phyloP scores from a whole-genome alignment of 2,797 vertebrate species.

The Microctenopoma steveboyesi region DNA sequence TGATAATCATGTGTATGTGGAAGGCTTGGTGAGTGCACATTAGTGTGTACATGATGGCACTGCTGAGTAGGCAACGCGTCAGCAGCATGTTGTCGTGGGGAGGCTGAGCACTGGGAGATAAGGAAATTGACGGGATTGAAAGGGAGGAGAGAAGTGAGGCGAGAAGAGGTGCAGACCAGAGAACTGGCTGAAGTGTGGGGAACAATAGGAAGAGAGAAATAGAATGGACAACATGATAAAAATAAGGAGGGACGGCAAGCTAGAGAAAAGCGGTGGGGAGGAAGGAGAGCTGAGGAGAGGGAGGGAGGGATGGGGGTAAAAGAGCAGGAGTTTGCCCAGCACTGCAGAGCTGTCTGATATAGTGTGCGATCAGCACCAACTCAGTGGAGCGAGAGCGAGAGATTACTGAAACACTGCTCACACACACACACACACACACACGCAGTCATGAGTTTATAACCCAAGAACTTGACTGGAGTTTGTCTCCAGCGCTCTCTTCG shows the following conservation, averaged over 20 bases:
- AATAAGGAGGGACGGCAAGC: constrained; percentile 34
- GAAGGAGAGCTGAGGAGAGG: constrained; percentile 4
- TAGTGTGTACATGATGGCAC: constrained; percentile 32
- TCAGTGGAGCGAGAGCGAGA: constrained; percentile 67
- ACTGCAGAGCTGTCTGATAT: constrained; percentile 78
- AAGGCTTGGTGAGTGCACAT: constrained; percentile 6
- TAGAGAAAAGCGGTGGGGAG: constrained; percentile 11
- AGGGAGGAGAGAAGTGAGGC: constrained; percentile 9
- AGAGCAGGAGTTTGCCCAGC: constrained; percentile 51
- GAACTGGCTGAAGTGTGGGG: background rate
- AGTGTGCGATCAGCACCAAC: constrained; percentile 69
- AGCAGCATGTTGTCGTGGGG: constrained; percentile 64
- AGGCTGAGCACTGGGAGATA: constrained; percentile 51
- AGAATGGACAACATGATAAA: constrained; percentile 17
- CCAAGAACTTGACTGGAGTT: constrained; percentile 23
- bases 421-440: constrained; percentile 30
- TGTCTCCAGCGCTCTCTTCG: constrained; percentile 12
- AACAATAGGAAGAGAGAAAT: background rate
- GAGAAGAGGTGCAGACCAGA: constrained; percentile 1
- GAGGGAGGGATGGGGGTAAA: constrained; percentile 34
- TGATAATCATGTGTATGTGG: constrained; percentile 2
- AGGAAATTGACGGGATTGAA: constrained; percentile 18
- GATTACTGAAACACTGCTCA: constrained; percentile 58
- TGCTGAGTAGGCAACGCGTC: constrained; percentile 79
- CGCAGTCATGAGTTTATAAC: constrained; percentile 33